Evolutionary conservation across 2,888 invertebrate species (phyloP), one percentile per base, ranked within the genome.

Genomic region (Chironomus riparius): DNA sequence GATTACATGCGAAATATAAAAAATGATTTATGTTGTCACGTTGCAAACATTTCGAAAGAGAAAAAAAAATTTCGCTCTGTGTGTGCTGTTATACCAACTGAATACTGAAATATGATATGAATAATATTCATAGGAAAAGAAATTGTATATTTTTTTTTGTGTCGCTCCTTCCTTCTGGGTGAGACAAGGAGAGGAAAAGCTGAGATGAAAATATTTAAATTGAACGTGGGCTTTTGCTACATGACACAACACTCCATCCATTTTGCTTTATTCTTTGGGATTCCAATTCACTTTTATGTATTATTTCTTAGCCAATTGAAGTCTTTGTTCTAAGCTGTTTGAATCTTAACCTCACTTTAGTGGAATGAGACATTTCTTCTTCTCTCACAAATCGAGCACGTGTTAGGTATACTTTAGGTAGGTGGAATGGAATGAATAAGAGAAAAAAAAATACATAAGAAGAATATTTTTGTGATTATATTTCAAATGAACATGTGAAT

Each of bases 11-110:
- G n/a, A 56, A 56, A 56, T 18, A 38, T 38, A 18, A 70, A 70
- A 38, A 38, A 18, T 70, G 47, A 70, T 70, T 70, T 47, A 48
- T 70, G 70, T 70, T 70, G 70, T 70, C 70, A 70, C 70, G 70
- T 70, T 70, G 70, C 70, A 70, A 47, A 70, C 70, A 70, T 47
- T 56, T 56, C 56, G 56, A 56, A 18, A 56, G 7, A 6, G 6
- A 18, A 18, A 1, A 15, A 56, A 38, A 56, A 56, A 18, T 18
- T 15, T 15, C 18, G 56, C 15, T 13, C n/a, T 56, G 56, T 18
- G 5, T 56, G 15, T 56, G 56, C 56, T 56, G 15, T 56, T 56
- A 18, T 18, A 15, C 56, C 18, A 18, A 56, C 18, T 56, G 56
- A 56, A 56, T 15, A 56, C 56, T 56, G 56, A 56, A 56, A 56